Percentiles rank a stretch among this genome's conserved stretches.
Evolutionary conservation across 2,797 vertebrate genomes (phyloP).

Genomic region (Otolemur crassicaudatus): DNA sequence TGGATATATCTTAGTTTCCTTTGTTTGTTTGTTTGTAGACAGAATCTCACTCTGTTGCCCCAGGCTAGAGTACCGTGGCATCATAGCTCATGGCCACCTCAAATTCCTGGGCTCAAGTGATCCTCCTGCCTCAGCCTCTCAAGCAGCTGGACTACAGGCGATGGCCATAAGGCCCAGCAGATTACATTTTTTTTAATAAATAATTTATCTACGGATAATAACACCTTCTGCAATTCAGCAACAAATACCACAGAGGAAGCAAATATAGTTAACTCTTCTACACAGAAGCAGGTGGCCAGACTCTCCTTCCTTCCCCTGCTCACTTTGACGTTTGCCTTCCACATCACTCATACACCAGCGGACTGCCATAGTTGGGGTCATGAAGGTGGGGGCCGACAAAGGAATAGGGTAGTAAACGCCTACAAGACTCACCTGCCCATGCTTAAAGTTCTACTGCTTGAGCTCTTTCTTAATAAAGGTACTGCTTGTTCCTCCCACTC

Average conservation of each 20-base stretch:
- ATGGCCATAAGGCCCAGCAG: no score
- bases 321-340: neutral
- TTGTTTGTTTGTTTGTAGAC: no score
- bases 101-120: no score
- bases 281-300: neutral
- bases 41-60: no score
- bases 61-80: no score
- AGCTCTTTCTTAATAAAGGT: neutral
- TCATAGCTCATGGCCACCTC: no score
- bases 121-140: no score
- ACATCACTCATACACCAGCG: neutral
- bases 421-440: neutral
- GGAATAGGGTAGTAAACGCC: neutral
- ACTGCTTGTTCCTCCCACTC: neutral
- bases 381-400: slow-evolving; percentile 7
- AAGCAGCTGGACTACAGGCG: no score
- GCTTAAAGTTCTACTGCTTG: neutral
- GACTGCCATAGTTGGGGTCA: neutral
- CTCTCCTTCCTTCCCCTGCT: neutral
- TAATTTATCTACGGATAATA: neutral
- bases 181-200: neutral
- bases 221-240: neutral
- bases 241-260: neutral
- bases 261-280: slow-evolving; percentile 16
- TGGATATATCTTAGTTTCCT: neutral